Base-by-base conservation (phyloP, 2,888 invertebrate genomes). In the Eubasilissa splendida region DNA sequence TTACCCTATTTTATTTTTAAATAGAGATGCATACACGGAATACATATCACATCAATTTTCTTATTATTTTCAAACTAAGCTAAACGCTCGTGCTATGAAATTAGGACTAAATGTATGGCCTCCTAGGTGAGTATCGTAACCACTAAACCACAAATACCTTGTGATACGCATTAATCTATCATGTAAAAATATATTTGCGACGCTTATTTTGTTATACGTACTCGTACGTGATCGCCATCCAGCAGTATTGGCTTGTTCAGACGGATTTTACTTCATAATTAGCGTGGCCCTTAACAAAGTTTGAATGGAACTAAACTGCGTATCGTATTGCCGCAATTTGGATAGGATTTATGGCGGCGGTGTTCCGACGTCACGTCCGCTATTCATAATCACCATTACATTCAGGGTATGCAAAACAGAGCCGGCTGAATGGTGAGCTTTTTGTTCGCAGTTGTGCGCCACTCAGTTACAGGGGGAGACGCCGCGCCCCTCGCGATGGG, bases 301-400 rank as follows among this genome's bases (percentile, higher is more conserved):
- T 81, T 83, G 81, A 83, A 83, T 81, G 81, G 81, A 81, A 80
- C 83, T 83, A 83, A 83, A 81, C 81, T 80, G 79, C 83, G 81
- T 83, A 83, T 83, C 83, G 81, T 83, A 81, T 83, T 83, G 83
- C 83, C 80, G 83, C 77, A 83, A 83, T 83, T 83, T 83, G 83
- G 81, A 59, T 53, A 63, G 83, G 81, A 80, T 83, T 83, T 83
- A 83, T 81, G 68, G 77, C 81, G 50, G 79, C 68, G 53, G 71
- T 74, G 73, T 77, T 73, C 71, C 79, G 77, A 74, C 73, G 59
- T 75, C 81, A 68, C 79, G 80, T 79, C 77, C 83, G 73, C 83
- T 76, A 83, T 83, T 83, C 83, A 81, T 75, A 83, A 83, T 83
- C 83, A 83, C 81, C 81, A 83, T 83, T 79, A 81, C 77, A 83